Base-by-base conservation (phyloP, 2,113 vertebrate species). In the Atrichornis clamosus region DNA sequence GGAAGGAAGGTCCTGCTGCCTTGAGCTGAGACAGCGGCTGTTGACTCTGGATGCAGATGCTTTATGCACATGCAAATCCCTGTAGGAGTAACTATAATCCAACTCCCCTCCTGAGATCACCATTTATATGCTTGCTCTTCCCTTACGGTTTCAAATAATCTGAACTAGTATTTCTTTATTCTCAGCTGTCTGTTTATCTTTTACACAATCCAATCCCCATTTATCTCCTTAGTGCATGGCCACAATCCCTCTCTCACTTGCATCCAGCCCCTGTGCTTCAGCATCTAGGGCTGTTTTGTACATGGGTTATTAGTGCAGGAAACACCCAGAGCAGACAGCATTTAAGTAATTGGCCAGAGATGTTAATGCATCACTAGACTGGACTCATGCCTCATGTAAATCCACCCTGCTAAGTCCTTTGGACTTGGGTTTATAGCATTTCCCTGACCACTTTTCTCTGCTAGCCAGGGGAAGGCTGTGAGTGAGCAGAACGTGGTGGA, bases 101-200 rank as follows among this genome's bases (percentile, higher is more conserved):
- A 58, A 9, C 41, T 70, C 64, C 42, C 59, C 90, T 88, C 87
- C 78, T 58, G 91, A 93, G 94, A 72, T 59, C 33, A 69, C 33
- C 28, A n/a, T 75, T 92, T 93, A 91, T 89, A 94, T 91, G 89
- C 84, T 76, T 17, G 0, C 23, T 76, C 82, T 80, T 78, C 69
- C 87, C 70, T 73, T 93, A 86, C 2, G 10, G 44, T 64, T 89
- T 84, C 81, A 77, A 85, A 80, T 69, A 76, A 95, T 90, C 67
- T 77, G 83, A 93, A 65, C 70, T 70, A 92, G 58, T 88, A 91
- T 90, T 86, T 91, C 83, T 78, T 83, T 67, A 56, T 52, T 94
- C 84, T 95, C 75, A 67, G 65, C 74, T 85, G 59, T 53, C 60
- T 81, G 55, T 59, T 92, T 76, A 55, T 37, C 26, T 0, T 80